These are phyloP conservation scores for Drosophila ambigua DNA, from an alignment of 1,140 invertebrate genomes.

Conservation along the genomic window DNA sequence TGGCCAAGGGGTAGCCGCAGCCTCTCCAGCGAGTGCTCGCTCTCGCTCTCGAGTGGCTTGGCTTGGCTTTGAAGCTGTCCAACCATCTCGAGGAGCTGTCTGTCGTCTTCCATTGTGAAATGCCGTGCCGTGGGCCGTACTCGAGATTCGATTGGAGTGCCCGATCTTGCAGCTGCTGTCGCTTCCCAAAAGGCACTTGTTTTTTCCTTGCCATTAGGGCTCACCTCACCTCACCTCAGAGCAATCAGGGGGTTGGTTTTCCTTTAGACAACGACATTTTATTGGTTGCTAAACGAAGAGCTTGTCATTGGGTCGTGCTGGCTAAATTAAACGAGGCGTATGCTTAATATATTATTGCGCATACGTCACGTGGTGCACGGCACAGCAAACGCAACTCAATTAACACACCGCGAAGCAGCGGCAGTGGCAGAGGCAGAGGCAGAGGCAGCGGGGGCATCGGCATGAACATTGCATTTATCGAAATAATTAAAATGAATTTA, in stretches of 20 bases:
- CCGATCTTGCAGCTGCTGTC: slow-evolving; percentile 30
- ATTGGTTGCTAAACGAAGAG: slow-evolving; percentile 52
- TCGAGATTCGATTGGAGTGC: slow-evolving; percentile 21
- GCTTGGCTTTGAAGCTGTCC: slow-evolving; percentile 21
- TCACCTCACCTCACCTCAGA: too few relatives aligned
- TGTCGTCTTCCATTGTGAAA: slow-evolving; percentile 49
- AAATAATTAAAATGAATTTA: slow-evolving; percentile 32
- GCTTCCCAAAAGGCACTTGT: too few relatives aligned
- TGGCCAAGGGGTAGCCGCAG: slow-evolving; percentile 21
- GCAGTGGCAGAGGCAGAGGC: too few relatives aligned
- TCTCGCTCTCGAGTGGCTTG: slow-evolving; percentile 19
- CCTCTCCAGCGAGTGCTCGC: slow-evolving; percentile 15
- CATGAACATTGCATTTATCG: slow-evolving; percentile 51
- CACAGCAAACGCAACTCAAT: slow-evolving; percentile 39
- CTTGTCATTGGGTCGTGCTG: slow-evolving; percentile 34
- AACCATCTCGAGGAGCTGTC: slow-evolving; percentile 22
- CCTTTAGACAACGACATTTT: slow-evolving; percentile 15
- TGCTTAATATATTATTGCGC: slow-evolving; percentile 55
- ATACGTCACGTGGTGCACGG: slow-evolving; percentile 66
- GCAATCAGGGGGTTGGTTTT: background rate
- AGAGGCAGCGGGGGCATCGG: too few relatives aligned
- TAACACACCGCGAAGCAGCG: slow-evolving; percentile 34
- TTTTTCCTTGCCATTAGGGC: too few relatives aligned
- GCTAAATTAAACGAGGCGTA: slow-evolving; percentile 47
- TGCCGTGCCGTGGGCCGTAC: slow-evolving; percentile 58